Base-by-base conservation (phyloP, 2,888 invertebrate species). In the Neria commutata region DNA sequence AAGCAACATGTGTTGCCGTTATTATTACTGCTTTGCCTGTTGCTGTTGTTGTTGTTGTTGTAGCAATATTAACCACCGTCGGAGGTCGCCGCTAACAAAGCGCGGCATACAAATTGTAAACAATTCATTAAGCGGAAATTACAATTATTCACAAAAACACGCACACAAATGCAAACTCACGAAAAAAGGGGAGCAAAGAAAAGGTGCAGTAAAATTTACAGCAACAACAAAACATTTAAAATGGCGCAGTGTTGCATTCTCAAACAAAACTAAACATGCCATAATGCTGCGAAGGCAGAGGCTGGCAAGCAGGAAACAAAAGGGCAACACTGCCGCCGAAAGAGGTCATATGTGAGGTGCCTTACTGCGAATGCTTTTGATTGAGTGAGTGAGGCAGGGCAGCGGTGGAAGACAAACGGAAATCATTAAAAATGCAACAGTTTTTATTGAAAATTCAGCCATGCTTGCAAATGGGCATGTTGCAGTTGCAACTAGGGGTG, bases 21-120 rank as follows among this genome's bases (percentile, higher is more conserved):
- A 61, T 63, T 67, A 65, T 69, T 68, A 68, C 61, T 60, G 69
- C 61, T 19, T 51, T 24, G 29, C 33, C 33, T 26, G 61, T 62
- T 67, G 67, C 67, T 68, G 71, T 63, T 60, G 69, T 42, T 42
- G 42, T 42, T 17, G 17, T 42, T 67, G 67, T 67, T 68, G 71
- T 64, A 60, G 70, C 61, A 64, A 65, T 68, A 72, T 72, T 71
- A 72, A 67, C 65, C 71, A 57, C 74, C 21, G 14, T 21, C 21
- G 21, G 3, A 17, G 6, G 4, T 37, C 4, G 5, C 21, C 5
- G 17, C 19, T 6, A 42, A 6, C 19, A 42, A 17, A 19, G 42
- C n/a, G n/a, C 42, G 19, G 42, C 17, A 42, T 14, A 42, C 42
- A 19, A 42, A 42, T 42, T 42, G 42, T 42, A 42, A 42, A 42